These are phyloP conservation scores for Rapana venosa DNA, from an alignment of 2,888 invertebrate species.

Conservation along the genomic window DNA sequence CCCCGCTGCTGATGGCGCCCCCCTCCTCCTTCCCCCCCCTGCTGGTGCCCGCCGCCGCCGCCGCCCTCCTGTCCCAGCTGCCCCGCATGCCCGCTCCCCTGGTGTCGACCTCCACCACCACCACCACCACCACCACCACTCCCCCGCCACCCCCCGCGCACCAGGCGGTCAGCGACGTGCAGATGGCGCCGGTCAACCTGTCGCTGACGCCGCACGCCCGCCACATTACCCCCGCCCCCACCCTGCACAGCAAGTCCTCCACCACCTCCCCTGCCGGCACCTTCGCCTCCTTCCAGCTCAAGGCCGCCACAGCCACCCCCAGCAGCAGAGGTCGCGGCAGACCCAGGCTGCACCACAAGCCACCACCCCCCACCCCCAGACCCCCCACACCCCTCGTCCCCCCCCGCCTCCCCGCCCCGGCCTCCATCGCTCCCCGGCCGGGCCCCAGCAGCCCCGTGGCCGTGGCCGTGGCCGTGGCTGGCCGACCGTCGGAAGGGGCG, in stretches of 20 bases:
- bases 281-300: not conserved
- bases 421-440: not conserved
- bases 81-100: not conserved
- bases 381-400: conserved; percentile 40
- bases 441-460: not conserved
- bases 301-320: too few relatives aligned
- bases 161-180: conserved; percentile 17
- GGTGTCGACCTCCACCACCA: not conserved
- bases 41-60: not conserved
- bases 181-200: conserved; percentile 3
- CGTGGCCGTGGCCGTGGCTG: not conserved
- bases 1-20: conserved; percentile 8
- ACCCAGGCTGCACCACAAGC: conserved; percentile 17
- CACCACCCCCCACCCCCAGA: not conserved
- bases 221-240: not conserved
- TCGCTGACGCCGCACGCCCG: not conserved
- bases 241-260: not conserved
- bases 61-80: conserved; percentile 23
- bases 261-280: not conserved
- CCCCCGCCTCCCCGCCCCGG: not conserved
- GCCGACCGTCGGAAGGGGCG: not conserved
- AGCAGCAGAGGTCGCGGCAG: conserved; percentile 3
- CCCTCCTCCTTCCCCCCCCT: not conserved
- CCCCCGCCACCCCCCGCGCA: not conserved
- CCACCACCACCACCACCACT: not conserved